Percentiles rank a stretch among this genome's conserved stretches.
phyloP scores from a whole-genome alignment of 2,797 vertebrate species.

The Myotis planiceps region DNA sequence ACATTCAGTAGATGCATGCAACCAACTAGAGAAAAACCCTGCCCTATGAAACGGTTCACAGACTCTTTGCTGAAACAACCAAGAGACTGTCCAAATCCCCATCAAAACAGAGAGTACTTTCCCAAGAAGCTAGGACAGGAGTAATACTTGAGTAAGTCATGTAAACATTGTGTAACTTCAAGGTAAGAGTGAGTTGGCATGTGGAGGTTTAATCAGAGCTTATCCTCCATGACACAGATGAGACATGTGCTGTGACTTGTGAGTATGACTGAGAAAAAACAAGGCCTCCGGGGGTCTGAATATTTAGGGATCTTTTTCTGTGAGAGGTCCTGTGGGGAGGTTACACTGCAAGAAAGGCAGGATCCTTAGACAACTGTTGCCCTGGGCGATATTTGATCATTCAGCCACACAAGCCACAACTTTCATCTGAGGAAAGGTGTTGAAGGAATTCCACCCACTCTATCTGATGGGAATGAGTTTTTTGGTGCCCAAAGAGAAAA shows the following conservation, averaged over 20 bases:
- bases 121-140: neutral
- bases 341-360: neutral
- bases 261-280: neutral
- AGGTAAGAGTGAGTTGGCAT: neutral
- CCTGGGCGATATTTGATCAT: neutral
- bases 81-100: neutral
- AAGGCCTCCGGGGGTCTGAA: neutral
- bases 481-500: neutral
- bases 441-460: neutral
- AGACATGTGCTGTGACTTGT: neutral
- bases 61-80: neutral
- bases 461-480: neutral
- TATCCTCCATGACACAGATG: neutral
- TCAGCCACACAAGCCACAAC: neutral
- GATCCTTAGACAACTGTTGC: neutral
- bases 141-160: neutral
- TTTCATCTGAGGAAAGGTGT: neutral
- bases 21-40: neutral
- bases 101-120: neutral
- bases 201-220: neutral
- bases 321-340: neutral
- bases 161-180: neutral
- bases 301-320: neutral
- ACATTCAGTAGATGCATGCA: neutral
- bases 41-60: neutral